These are phyloP conservation scores for Heloderma charlesbogerti DNA, from an alignment of 2,113 vertebrate species.

Conservation along the genomic window DNA sequence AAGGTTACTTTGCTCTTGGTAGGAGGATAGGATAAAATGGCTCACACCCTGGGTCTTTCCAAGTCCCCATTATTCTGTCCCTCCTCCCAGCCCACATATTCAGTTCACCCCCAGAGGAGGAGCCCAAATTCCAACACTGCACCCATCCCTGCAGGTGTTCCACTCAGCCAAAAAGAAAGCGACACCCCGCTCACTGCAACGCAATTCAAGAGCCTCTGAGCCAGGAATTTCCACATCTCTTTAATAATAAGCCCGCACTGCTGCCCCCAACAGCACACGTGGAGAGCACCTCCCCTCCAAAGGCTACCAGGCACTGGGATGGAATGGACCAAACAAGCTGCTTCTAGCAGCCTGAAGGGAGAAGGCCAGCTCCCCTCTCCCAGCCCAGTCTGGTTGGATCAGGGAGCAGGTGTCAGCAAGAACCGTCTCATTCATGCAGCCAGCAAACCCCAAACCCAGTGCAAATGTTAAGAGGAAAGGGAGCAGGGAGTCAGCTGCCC, in stretches of 20 bases:
- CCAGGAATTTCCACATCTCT: constrained; percentile 67
- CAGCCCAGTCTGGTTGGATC: not conserved
- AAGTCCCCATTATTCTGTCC: no score
- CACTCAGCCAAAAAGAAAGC: not conserved
- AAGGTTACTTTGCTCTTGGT: not conserved
- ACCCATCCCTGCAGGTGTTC: no score
- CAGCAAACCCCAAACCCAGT: not conserved
- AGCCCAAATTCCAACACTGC: rapidly evolving
- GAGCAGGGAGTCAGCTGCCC: not conserved
- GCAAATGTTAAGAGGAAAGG: not conserved
- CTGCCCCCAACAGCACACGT: constrained; percentile 11
- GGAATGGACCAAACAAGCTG: not conserved
- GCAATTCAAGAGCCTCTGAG: no score
- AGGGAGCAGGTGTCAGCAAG: not conserved
- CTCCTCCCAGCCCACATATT: not conserved
- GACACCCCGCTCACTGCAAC: rapidly evolving
- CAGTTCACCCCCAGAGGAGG: not conserved
- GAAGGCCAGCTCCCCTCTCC: not conserved
- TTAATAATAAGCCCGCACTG: constrained; percentile 72
- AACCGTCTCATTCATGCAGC: rapidly evolving
- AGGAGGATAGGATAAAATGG: not conserved
- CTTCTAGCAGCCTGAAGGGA: not conserved
- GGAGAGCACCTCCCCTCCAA: not conserved
- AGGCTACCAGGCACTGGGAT: not conserved
- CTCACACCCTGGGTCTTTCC: no score